Evolutionary conservation across 2,113 vertebrate species (phyloP).

Genomic region (Prionailurus bengalensis): DNA sequence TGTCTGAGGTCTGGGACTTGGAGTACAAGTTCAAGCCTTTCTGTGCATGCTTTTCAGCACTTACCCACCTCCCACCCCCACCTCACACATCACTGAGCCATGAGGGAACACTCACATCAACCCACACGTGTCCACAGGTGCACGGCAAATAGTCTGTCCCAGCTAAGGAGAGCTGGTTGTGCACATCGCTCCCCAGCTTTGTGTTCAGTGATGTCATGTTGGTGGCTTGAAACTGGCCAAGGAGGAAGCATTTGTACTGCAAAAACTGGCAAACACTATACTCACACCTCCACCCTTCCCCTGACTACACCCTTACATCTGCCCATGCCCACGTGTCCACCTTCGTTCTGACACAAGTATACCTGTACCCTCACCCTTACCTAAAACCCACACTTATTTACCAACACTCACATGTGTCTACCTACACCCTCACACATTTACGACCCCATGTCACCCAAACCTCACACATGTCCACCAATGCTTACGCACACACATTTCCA

Average conservation of each 20-base stretch:
- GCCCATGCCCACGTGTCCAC: no score
- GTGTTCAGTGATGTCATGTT: no score
- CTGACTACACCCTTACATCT: neutral
- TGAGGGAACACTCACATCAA: neutral
- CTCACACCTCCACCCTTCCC: neutral
- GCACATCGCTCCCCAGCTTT: neutral
- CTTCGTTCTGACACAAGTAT: no score
- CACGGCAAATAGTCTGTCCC: no score
- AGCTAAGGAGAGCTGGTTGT: neutral
- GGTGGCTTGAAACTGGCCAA: neutral
- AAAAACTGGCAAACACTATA: neutral
- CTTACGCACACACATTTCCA: neutral
- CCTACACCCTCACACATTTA: no score
- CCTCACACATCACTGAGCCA: neutral
- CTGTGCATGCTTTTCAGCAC: neutral
- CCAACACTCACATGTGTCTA: no score
- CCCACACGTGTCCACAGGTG: neutral
- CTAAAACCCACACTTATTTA: neutral
- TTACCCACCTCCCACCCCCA: no score
- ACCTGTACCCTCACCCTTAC: neutral
- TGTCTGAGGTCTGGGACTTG: constrained; percentile 26
- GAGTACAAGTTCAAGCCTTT: neutral
- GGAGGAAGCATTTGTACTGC: neutral
- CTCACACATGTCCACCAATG: neutral
- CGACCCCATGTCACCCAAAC: rapidly evolving